Evolutionary conservation across 1,140 invertebrate genomes (phyloP), one percentile per base, ranked within the genome.

Genomic region (Sarcophaga peregrina): DNA sequence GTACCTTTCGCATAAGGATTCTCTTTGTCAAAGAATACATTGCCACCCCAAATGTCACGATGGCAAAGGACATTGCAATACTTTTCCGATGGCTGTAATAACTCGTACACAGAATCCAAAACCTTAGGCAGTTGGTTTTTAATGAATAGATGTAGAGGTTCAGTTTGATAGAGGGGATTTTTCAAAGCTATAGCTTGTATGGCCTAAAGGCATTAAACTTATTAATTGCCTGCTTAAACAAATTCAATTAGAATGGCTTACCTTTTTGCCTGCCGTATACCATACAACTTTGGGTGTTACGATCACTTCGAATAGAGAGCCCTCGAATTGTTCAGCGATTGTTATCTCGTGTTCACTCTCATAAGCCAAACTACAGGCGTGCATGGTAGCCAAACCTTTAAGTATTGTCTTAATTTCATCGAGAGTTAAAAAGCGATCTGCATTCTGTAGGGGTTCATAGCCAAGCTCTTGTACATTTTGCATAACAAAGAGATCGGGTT

Each of bases 41-140:
- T 94, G 58, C 93, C 93, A 25, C 91, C 91, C 93, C 93, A 94
- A 6, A 93, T 87, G 89, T 95, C 92, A 0, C 92, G 92, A 86
- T 94, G 94, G 58, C 91, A 91, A 8, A 94, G 88, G 0, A 94
- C 93, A 83, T 93, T 94, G 3, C 87, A 84, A 82, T 90, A 87
- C 8, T 85, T 73, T 6, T 90, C 88, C 0, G 85, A 90, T 0
- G 87, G 84, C 73, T 90, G 90, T 5, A 86, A 82, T 47, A 92
- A 92, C 0, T 86, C 87, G 58, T 88, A 86, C 0, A 89, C 83
- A 0, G 85, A 84, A 0, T 90, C 87, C 46, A 90, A 86, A 11
- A 86, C 82, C 45, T 85, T 76, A 2, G 90, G 83, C 62, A 91
- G 85, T 3, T 87, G 85, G 3, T 85, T 83, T 0, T 82, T 81